Conservation (phyloP, 2,888 invertebrate genomes). For the Ectemnius lituratus region DNA sequence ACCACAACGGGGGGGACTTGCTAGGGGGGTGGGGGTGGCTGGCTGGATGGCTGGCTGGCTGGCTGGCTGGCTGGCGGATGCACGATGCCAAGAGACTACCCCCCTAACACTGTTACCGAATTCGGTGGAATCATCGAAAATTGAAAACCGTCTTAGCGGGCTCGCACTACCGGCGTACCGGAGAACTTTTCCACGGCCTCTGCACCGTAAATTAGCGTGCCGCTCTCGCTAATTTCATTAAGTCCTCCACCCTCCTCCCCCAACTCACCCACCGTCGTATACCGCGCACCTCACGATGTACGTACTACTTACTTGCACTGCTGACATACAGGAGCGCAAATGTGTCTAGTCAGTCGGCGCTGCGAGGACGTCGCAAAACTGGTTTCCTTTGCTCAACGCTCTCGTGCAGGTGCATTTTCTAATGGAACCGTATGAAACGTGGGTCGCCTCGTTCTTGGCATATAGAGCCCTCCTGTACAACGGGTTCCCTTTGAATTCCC, state of each 20-base stretch:
- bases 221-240: conserved; percentile 30
- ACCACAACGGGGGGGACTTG: conserved; percentile 45
- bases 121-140: conserved; percentile 77
- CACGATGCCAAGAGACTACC: conserved; percentile 52
- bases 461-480: background rate
- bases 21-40: conserved; percentile 11
- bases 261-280: too few species aligned
- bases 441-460: background rate
- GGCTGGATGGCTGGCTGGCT: conserved; percentile 7
- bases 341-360: background rate
- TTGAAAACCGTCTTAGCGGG: conserved; percentile 72
- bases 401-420: conserved; percentile 3
- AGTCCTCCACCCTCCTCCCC: background rate
- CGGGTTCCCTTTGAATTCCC: background rate
- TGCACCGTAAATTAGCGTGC: background rate
- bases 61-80: conserved; percentile 29
- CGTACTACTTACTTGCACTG: background rate
- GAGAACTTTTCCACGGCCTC: conserved; percentile 3
- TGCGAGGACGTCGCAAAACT: background rate
- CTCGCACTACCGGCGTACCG: conserved; percentile 3
- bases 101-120: conserved; percentile 72
- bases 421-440: background rate
- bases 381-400: background rate
- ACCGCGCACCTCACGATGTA: background rate
- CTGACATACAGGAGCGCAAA: background rate